Conservation (phyloP, 2,888 invertebrate genomes). For the Scrobipalpa atriplicella region DNA sequence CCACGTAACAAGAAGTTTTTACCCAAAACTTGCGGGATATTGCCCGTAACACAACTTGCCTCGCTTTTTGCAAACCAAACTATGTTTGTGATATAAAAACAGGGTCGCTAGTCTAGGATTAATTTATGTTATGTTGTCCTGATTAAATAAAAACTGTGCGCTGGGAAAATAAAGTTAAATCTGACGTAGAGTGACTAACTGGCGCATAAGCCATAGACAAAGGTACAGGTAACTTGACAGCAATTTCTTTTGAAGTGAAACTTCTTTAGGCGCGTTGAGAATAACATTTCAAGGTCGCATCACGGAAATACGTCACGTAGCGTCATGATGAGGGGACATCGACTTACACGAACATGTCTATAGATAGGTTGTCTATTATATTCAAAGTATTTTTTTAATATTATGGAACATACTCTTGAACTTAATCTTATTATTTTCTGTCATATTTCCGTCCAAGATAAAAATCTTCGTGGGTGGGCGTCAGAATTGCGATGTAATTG, state of each 20-base stretch:
- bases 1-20: slow-evolving; percentile 2
- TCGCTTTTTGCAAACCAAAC: neutral
- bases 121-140: neutral
- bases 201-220: too few species aligned
- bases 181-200: too few species aligned
- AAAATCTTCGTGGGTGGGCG: neutral
- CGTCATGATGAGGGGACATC: too few species aligned
- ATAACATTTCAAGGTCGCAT: too few species aligned
- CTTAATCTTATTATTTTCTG: neutral
- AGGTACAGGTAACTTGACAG: too few species aligned
- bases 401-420: neutral
- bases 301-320: too few species aligned
- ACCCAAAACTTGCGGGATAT: slow-evolving; percentile 5
- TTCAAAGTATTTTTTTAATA: neutral
- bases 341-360: too few species aligned
- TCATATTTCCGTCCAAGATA: neutral
- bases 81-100: neutral
- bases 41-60: slow-evolving; percentile 2
- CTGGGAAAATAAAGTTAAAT: neutral
- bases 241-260: too few species aligned
- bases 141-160: neutral
- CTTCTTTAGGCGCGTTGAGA: too few species aligned
- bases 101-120: neutral
- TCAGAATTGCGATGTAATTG: neutral
- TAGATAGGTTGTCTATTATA: too few species aligned